These are phyloP conservation scores for Microcaecilia unicolor DNA, from an alignment of 2,797 vertebrate genomes.

Conservation along the genomic window DNA sequence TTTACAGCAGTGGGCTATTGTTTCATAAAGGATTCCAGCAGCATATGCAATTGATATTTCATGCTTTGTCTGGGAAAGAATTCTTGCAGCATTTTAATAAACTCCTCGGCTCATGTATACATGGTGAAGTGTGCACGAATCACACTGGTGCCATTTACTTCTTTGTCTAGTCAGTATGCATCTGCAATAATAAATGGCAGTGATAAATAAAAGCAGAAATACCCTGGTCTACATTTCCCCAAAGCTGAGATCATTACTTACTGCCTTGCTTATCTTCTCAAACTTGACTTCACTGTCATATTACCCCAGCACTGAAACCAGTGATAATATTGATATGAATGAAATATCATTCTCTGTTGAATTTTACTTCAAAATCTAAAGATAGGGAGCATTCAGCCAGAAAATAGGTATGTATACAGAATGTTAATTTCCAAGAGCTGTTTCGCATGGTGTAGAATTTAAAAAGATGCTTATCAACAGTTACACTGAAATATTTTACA, in stretches of 20 bases:
- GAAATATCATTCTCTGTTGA: slow-evolving; percentile 1
- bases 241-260: slow-evolving; percentile 1
- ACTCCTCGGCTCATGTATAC: too few species aligned
- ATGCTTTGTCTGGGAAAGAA: too few species aligned
- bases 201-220: slow-evolving; percentile 12
- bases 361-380: neutral
- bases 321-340: slow-evolving; percentile 6
- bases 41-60: too few species aligned
- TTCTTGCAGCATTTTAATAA: too few species aligned
- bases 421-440: slow-evolving; percentile 25
- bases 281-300: slow-evolving; percentile 3
- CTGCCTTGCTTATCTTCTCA: neutral
- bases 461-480: too few species aligned
- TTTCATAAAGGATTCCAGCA: too few species aligned
- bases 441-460: too few species aligned
- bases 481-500: slow-evolving; percentile 18
- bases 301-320: slow-evolving; percentile 4
- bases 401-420: slow-evolving; percentile 19
- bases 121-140: too few species aligned
- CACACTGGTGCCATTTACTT: slow-evolving; percentile 7
- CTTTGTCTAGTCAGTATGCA: slow-evolving; percentile 3
- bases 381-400: neutral
- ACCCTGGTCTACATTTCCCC: slow-evolving; percentile 22
- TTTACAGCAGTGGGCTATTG: too few species aligned
- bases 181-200: slow-evolving; percentile 12